Evolutionary conservation across 2,797 vertebrate species (phyloP).

Genomic region (Borostomias antarcticus): DNA sequence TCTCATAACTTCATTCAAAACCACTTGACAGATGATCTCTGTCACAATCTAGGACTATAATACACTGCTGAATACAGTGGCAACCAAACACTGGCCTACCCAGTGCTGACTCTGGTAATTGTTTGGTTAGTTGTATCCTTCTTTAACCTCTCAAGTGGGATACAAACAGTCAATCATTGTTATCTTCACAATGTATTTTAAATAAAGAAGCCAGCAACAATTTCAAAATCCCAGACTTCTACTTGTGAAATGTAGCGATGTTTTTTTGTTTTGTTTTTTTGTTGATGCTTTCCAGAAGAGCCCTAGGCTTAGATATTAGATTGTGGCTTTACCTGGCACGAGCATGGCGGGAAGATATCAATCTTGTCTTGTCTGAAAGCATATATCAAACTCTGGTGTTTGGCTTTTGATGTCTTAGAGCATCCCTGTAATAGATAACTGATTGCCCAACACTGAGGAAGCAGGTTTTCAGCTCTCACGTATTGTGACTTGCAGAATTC

Average conservation of each 20-base stretch:
- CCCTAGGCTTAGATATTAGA: conserved; percentile 60
- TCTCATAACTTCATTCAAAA: conserved; percentile 23
- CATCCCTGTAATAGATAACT: conserved; percentile 50
- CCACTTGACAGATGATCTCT: conserved; percentile 28
- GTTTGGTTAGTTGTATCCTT: conserved; percentile 49
- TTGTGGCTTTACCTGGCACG: conserved; percentile 60
- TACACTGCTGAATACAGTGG: conserved; percentile 43
- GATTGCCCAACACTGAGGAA: conserved; percentile 59
- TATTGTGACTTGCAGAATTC: conserved; percentile 63
- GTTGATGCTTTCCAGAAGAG: conserved; percentile 23
- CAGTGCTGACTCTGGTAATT: conserved; percentile 24
- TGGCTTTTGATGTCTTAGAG: conserved; percentile 58
- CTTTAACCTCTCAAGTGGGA: conserved; percentile 44
- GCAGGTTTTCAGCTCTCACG: conserved; percentile 29
- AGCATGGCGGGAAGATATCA: conserved; percentile 50
- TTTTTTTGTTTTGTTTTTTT: conserved; percentile 32
- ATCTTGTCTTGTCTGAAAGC: conserved; percentile 53
- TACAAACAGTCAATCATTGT: conserved; percentile 51
- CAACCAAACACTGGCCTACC: conserved; percentile 24
- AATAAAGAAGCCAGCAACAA: conserved; percentile 47
- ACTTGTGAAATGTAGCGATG: conserved; percentile 42
- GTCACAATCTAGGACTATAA: conserved; percentile 24
- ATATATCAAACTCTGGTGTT: conserved; percentile 31
- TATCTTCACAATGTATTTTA: conserved; percentile 45
- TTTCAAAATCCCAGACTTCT: conserved; percentile 47